A percentile compares a stretch with the other conserved stretches of the same genome.
Conservation (phyloP, 2,113 vertebrate species). For the Odocoileus hemionus region DNA sequence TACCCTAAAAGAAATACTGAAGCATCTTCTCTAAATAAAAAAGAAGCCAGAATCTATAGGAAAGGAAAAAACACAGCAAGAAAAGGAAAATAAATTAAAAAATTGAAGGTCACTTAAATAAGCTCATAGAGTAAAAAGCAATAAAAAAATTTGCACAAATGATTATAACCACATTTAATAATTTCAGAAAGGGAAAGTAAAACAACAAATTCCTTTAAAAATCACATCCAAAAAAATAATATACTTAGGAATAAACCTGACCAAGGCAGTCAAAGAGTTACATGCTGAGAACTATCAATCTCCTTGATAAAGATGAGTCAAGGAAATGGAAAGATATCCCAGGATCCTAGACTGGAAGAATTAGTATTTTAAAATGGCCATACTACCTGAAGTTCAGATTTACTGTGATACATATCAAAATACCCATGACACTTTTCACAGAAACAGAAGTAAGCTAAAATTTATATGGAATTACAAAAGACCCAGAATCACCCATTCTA, state of each 20-base stretch:
- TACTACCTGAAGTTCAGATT: neutral
- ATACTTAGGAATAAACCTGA: neutral
- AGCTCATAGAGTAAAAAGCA: neutral
- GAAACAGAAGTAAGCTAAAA: neutral
- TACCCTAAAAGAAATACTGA: neutral
- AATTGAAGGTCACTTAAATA: neutral
- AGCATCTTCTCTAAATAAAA: neutral
- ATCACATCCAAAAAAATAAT: neutral
- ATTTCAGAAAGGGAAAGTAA: neutral
- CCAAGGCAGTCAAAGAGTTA: neutral
- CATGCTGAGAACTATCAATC: neutral
- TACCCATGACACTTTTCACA: neutral
- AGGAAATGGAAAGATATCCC: neutral
- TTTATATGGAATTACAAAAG: neutral
- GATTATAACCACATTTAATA: neutral
- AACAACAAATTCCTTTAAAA: neutral
- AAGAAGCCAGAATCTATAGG: neutral
- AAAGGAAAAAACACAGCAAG: neutral
- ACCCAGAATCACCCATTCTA: neutral
- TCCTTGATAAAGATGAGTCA: neutral
- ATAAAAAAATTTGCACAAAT: neutral
- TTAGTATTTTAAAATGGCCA: neutral
- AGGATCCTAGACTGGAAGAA: neutral
- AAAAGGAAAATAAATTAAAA: neutral
- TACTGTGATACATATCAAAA: neutral